Evolutionary conservation across 2,113 vertebrate genomes (phyloP).

Genomic region (Sitta europaea): DNA sequence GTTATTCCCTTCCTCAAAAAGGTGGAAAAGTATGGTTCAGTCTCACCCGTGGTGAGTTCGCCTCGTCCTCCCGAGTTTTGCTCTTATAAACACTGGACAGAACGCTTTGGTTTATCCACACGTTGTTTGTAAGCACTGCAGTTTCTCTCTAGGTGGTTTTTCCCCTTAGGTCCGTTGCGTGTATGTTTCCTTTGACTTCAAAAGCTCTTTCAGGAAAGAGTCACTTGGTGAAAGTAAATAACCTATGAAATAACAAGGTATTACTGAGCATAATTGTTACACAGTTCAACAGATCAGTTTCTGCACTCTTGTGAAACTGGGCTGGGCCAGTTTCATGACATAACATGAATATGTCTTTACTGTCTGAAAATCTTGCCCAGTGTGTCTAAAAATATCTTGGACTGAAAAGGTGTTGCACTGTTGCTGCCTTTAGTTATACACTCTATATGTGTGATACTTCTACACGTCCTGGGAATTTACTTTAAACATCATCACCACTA

Average conservation of each 20-base stretch:
- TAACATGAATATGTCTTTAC: neutral
- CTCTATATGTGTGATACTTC: neutral
- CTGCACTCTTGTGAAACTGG: neutral
- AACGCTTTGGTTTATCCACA: neutral
- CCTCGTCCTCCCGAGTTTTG: neutral
- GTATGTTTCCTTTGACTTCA: neutral
- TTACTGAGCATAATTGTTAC: neutral
- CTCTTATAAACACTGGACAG: neutral
- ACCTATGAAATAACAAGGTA: neutral
- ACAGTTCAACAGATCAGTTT: neutral
- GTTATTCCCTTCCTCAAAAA: neutral
- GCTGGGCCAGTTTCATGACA: neutral
- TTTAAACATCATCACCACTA: neutral
- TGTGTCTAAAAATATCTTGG: neutral
- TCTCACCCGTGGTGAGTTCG: neutral
- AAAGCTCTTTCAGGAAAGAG: neutral
- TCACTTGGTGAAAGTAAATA: neutral
- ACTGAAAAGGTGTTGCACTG: neutral
- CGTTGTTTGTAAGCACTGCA: neutral
- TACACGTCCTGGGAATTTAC: neutral
- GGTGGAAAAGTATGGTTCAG: fast-evolving
- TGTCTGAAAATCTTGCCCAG: neutral
- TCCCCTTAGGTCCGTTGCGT: too few relatives aligned
- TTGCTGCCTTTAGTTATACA: neutral
- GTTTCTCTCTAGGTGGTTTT: neutral